These are phyloP conservation scores for Mizuhopecten yessoensis DNA, from an alignment of 1,140 invertebrate species.

Conservation along the genomic window DNA sequence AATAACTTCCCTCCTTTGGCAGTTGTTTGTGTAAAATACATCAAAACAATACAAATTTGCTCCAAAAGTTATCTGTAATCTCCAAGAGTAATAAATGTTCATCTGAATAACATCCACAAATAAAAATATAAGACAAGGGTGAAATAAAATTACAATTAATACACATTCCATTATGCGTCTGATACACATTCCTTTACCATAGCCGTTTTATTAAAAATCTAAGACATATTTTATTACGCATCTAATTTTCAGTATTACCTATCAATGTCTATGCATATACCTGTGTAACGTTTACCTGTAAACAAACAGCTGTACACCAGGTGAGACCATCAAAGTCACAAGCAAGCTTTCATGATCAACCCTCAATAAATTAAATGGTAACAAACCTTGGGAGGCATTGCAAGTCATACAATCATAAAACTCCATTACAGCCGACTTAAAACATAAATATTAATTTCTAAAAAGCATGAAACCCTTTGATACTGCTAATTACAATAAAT, in stretches of 20 bases:
- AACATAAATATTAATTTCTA: background rate
- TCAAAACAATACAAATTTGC: too few relatives aligned
- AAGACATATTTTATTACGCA: background rate
- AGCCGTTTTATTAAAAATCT: background rate
- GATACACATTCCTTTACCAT: too few relatives aligned
- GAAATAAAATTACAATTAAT: background rate
- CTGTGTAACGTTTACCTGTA: background rate
- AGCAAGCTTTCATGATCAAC: background rate
- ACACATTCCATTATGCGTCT: background rate
- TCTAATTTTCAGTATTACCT: background rate
- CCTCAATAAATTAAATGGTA: too few relatives aligned
- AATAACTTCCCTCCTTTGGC: too few relatives aligned
- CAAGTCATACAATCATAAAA: background rate
- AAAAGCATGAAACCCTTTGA: background rate
- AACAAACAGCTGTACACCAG: background rate
- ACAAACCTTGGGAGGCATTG: too few relatives aligned
- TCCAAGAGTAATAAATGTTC: too few relatives aligned
- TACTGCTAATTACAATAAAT: background rate
- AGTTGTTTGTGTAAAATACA: too few relatives aligned
- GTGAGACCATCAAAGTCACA: background rate
- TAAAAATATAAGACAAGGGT: too few relatives aligned
- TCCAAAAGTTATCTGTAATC: too few relatives aligned
- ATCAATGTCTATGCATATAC: background rate
- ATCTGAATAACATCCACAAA: too few relatives aligned
- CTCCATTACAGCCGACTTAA: background rate